A percentile compares a stretch with the other conserved stretches of the same genome.
phyloP scores from a whole-genome alignment of 2,888 invertebrate species.

The Linyphia triangularis region DNA sequence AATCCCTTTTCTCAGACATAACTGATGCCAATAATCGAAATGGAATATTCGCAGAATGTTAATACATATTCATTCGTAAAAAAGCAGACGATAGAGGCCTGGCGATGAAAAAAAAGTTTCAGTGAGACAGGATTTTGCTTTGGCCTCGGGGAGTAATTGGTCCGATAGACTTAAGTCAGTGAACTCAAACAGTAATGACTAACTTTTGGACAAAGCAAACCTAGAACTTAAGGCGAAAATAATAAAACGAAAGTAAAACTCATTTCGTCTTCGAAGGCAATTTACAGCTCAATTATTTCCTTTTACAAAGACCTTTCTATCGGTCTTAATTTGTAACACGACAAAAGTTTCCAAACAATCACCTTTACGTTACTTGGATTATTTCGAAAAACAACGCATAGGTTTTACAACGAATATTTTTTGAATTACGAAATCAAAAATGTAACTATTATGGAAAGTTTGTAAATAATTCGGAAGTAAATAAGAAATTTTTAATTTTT shows the following conservation, averaged over 20 bases:
- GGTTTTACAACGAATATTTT: no score
- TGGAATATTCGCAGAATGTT: not conserved
- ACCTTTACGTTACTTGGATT: no score
- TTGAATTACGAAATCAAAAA: no score
- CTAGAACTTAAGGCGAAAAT: not conserved
- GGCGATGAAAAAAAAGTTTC: slow-evolving; percentile 7
- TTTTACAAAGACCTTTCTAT: no score
- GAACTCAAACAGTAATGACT: slow-evolving; percentile 22
- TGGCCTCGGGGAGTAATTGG: slow-evolving; percentile 28
- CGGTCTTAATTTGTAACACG: no score
- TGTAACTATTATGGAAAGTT: no score
- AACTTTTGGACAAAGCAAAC: not conserved
- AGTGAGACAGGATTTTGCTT: slow-evolving; percentile 11
- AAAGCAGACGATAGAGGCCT: not conserved
- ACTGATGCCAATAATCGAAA: not conserved
- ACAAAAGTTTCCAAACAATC: no score
- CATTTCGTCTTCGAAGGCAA: not conserved
- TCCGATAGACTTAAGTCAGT: slow-evolving; percentile 4
- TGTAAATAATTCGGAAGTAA: no score
- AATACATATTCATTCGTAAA: slow-evolving; percentile 17
- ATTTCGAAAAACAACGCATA: no score
- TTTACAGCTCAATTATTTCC: not conserved
- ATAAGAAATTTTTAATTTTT: no score
- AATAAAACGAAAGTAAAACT: slow-evolving; percentile 6
- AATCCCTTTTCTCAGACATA: not conserved